Conservation (phyloP, 1,140 invertebrate genomes). For the Leucophenga varia region DNA sequence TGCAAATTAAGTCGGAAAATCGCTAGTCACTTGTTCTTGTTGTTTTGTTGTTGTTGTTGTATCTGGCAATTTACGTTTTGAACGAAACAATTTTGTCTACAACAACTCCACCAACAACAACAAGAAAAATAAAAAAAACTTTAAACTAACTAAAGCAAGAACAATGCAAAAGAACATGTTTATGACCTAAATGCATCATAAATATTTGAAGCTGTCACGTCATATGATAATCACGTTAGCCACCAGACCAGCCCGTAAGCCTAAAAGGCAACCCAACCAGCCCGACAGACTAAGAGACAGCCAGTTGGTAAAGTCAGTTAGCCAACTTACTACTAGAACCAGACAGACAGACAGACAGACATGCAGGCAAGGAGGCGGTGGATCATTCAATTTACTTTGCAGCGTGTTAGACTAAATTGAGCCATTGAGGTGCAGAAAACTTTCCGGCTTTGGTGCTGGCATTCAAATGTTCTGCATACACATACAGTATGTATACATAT, state of each 20-base stretch:
- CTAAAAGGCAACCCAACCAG: not conserved
- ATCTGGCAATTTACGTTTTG: conserved; percentile 29
- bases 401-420: no score
- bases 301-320: no score
- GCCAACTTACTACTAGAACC: no score
- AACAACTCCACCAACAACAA: conserved; percentile 13
- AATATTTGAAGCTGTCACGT: conserved; percentile 50
- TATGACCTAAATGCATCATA: conserved; percentile 55
- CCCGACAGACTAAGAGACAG: no score
- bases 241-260: conserved; percentile 9
- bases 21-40: no score
- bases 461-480: no score
- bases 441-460: conserved; percentile 4
- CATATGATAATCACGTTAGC: conserved; percentile 52
- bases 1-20: no score
- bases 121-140: conserved; percentile 2
- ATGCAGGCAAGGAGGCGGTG: not conserved
- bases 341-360: no score
- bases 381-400: no score
- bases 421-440: conserved; percentile 27
- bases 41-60: no score
- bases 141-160: no score
- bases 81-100: conserved; percentile 13
- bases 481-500: no score
- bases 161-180: conserved; percentile 25